phyloP scores from a whole-genome alignment of 2,113 vertebrate species.

The Hylia prasina region DNA sequence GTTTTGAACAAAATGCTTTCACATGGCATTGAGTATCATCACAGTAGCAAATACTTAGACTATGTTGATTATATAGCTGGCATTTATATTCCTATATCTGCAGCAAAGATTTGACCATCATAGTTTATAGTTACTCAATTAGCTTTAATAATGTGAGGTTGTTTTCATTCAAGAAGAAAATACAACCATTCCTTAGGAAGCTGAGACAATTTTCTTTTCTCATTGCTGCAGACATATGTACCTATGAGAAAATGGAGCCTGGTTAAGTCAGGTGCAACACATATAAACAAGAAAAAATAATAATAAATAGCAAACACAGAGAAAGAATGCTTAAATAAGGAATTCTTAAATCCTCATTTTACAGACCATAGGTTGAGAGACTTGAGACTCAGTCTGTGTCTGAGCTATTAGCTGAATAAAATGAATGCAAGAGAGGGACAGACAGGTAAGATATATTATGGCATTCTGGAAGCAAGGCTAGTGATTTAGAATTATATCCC shows the following conservation, averaged over 20 bases:
- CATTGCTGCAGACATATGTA: background rate
- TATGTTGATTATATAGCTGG: background rate
- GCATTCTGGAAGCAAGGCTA: background rate
- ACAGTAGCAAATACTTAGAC: background rate
- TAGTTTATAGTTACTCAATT: background rate
- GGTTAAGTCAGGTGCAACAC: background rate
- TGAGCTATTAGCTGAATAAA: background rate
- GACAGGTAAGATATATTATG: background rate
- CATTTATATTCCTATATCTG: background rate
- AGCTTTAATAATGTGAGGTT: background rate
- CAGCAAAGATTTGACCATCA: background rate
- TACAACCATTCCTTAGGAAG: background rate
- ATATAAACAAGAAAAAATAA: background rate
- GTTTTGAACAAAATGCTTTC: background rate
- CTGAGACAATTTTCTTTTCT: background rate
- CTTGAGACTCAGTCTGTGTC: background rate
- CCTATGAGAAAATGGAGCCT: background rate
- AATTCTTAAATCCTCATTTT: background rate
- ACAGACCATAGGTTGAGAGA: background rate
- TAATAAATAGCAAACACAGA: background rate
- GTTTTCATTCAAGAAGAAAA: background rate
- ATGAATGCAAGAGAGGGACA: background rate
- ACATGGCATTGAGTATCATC: background rate
- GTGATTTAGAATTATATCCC: background rate
- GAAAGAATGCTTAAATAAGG: background rate